Base-by-base conservation (phyloP, 2,888 invertebrate species). In the Oxyscelio sp. region DNA sequence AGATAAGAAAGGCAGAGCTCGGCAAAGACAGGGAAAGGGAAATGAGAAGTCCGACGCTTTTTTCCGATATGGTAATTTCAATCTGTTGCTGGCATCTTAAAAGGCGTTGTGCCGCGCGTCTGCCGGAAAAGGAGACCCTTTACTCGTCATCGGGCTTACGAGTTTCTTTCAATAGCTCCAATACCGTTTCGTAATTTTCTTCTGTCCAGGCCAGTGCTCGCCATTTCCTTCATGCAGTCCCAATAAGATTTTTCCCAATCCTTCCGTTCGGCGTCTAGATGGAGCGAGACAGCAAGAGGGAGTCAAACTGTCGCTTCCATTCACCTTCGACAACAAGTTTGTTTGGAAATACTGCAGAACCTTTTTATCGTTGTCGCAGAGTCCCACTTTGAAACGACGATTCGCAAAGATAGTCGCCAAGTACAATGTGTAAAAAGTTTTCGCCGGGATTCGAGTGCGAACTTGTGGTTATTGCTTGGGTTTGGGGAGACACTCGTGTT, bases 1-100 rank as follows among this genome's bases (percentile, higher is more conserved):
- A 63, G 61, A 54, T 63, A 54, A 56, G 54, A n/a, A 27, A 13
- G 24, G 5, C 27, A 54, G 8, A 38, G 34, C 48, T 34, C 2
- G 34, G 66, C 48, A 68, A 86, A 87, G 84, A 77, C 63, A 70
- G 83, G 83, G 88, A 89, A 89, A 87, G 90, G 90, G 91, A 90
- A 90, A 91, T 90, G 87, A 90, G 88, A 85, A 88, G 89, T 88
- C 89, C 88, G 79, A 87, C 87, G 88, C 87, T 87, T 90, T 85
- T 78, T 83, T 58, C 78, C 80, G 87, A 91, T 90, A 92, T 91
- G 91, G 91, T 93, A 93, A 93, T 93, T 91, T 87, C 90, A 92
- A 92, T 92, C 91, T 92, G 92, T 89, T 89, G 89, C 48, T 88
- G 89, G 86, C 89, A 88, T 88, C 87, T 89, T 85, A 87, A 87